Percentiles rank a stretch among this genome's conserved stretches.
phyloP scores from a whole-genome alignment of 1,140 invertebrate species.

The Drosophila nasuta region DNA sequence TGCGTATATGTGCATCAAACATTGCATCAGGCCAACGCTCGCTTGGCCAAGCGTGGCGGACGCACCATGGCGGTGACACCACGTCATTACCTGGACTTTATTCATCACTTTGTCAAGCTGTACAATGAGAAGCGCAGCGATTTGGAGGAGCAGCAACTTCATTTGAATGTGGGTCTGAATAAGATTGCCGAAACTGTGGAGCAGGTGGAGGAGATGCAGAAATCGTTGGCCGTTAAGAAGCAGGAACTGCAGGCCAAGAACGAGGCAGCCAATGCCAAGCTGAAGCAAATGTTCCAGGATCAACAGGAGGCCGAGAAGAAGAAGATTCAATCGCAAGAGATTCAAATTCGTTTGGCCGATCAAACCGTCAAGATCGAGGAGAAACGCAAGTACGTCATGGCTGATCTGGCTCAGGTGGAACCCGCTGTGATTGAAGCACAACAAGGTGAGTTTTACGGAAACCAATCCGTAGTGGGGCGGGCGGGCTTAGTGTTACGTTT shows the following conservation, averaged over 20 bases:
- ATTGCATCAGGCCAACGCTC: conserved; percentile 95
- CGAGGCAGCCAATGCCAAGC: conserved; percentile 98
- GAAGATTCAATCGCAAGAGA: conserved; percentile 98
- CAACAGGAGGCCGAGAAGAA: conserved; percentile 99
- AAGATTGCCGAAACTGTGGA: conserved; percentile 99
- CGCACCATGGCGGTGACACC: conserved; percentile 99
- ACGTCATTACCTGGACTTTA: conserved; percentile 99
- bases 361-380: conserved; percentile 97
- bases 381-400: conserved; percentile 97
- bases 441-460: conserved; percentile 89
- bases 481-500: not conserved
- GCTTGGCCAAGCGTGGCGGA: conserved; percentile 95
- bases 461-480: conserved; percentile 12
- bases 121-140: conserved; percentile 99
- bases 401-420: conserved; percentile 97
- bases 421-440: conserved; percentile 99
- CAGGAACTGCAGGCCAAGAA: conserved; percentile 99
- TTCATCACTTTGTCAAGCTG: conserved; percentile 99
- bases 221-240: conserved; percentile 98
- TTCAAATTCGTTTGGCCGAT: conserved; percentile 95
- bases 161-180: conserved; percentile 98
- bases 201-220: conserved; percentile 99
- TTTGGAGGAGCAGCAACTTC: conserved; percentile 99
- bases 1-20: conserved; percentile 99
- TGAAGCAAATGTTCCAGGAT: conserved; percentile 99